Evolutionary conservation across 2,797 vertebrate genomes (phyloP), one percentile per base, ranked within the genome.

Genomic region (Macropodus opercularis): DNA sequence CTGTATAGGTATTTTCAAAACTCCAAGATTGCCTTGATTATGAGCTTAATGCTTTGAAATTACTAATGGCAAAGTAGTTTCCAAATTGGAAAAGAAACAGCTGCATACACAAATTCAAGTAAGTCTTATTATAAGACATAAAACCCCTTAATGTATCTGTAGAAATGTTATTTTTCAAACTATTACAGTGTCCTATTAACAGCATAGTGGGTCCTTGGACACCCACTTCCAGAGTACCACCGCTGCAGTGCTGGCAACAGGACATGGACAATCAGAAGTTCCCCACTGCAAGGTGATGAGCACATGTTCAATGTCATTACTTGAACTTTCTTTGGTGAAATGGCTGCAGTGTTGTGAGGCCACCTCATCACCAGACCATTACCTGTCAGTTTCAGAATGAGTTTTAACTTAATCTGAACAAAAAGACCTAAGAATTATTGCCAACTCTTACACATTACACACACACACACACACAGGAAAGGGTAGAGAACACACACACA

Each of bases 71-170:
- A 80, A 91, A 85, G 82, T 84, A 83, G 83, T 89, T 92, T 89
- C 80, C 88, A 86, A 85, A 89, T 82, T 78, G 85, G 86, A 90
- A 83, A 90, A 91, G 75, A 91, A 92, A 89, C 89, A 60, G 84
- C 89, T 91, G 90, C 89, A 91, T 89, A 90, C 81, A 89, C 81
- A 91, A 83, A 86, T 92, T 93, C 88, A 93, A 93, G 90, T 91
- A 92, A 90, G 93, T 94, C 93, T 94, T 93, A 94, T 72, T 93
- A 91, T 93, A 93, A 93, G 93, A 94, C 93, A 93, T 92, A 93
- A 88, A 89, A 79, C 81, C 85, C 83, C 80, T 78, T 80, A 84
- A 90, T 90, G 86, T 73, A 87, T 90, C 73, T 90, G 89, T 86
- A 90, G 87, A 89, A 90, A 87, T 76, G 67, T 85, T n/a, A 67